phyloP scores from a whole-genome alignment of 2,113 vertebrate species.

The Actenoides hombroni region DNA sequence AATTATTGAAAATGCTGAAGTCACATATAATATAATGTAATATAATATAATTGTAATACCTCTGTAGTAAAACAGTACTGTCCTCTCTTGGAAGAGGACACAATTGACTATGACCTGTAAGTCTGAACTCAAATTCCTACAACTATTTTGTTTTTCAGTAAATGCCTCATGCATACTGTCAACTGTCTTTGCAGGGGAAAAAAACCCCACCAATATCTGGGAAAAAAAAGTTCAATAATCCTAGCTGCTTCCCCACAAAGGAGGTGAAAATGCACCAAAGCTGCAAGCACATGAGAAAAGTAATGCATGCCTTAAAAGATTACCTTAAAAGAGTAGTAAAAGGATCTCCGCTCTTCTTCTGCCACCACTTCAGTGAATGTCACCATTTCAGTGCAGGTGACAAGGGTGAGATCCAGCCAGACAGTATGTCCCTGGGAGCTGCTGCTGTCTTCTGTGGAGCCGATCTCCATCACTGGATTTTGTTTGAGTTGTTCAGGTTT shows the following conservation, averaged over 20 bases:
- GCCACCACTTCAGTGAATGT: constrained; percentile 63
- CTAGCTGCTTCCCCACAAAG: background rate
- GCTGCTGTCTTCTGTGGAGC: constrained; percentile 57
- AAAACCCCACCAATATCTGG: background rate
- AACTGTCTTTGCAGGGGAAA: background rate
- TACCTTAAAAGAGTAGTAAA: constrained; percentile 82
- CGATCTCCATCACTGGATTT: constrained; percentile 56
- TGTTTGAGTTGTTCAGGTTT: background rate
- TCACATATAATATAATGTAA: no score
- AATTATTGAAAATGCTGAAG: background rate
- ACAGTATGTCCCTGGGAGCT: background rate
- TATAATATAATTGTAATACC: background rate
- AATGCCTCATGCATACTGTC: background rate
- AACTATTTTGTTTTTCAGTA: background rate
- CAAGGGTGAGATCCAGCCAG: constrained; percentile 34
- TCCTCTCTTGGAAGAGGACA: background rate
- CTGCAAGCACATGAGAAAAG: background rate
- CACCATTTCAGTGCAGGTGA: constrained; percentile 53
- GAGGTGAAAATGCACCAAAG: background rate
- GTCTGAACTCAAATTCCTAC: background rate
- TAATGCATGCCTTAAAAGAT: background rate
- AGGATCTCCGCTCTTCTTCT: constrained; percentile 74
- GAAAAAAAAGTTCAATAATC: background rate
- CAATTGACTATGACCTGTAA: background rate
- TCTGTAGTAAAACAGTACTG: background rate